Percentiles rank a stretch among this genome's conserved stretches.
Conservation (phyloP, 2,888 invertebrate genomes). For the Biston betularia region DNA sequence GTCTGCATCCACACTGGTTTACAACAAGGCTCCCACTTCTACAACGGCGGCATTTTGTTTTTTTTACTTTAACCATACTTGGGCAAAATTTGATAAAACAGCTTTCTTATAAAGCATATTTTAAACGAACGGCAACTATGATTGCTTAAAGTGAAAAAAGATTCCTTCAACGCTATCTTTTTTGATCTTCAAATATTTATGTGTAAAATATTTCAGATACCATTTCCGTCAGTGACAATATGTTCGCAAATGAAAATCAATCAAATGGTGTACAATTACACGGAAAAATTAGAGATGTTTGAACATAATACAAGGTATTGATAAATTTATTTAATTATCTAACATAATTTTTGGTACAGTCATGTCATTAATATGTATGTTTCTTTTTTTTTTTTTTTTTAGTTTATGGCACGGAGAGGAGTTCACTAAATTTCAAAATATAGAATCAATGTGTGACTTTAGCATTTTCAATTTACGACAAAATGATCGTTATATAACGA, state of each 20-base stretch:
- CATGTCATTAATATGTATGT: no score
- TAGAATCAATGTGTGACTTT: not conserved
- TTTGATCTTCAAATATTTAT: not conserved
- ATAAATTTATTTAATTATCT: not conserved
- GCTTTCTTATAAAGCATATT: no score
- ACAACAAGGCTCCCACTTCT: no score
- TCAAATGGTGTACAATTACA: constrained; percentile 47
- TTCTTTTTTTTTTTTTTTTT: not conserved
- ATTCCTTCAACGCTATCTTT: not conserved
- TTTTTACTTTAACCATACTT: no score
- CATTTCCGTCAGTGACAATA: constrained; percentile 66
- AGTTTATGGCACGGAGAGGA: not conserved
- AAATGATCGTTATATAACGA: no score
- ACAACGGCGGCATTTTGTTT: no score
- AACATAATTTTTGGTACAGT: no score
- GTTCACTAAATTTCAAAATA: not conserved
- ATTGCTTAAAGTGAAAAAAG: no score
- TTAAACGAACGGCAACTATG: no score
- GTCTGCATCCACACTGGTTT: no score
- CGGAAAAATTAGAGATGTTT: constrained; percentile 18
- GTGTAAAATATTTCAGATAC: constrained; percentile 51
- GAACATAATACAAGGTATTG: constrained; percentile 5
- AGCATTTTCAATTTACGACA: not conserved
- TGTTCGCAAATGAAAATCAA: constrained; percentile 60
- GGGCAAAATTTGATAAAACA: no score